Conservation (phyloP, 2,888 invertebrate species). For the Cataglyphis altisquamis region DNA sequence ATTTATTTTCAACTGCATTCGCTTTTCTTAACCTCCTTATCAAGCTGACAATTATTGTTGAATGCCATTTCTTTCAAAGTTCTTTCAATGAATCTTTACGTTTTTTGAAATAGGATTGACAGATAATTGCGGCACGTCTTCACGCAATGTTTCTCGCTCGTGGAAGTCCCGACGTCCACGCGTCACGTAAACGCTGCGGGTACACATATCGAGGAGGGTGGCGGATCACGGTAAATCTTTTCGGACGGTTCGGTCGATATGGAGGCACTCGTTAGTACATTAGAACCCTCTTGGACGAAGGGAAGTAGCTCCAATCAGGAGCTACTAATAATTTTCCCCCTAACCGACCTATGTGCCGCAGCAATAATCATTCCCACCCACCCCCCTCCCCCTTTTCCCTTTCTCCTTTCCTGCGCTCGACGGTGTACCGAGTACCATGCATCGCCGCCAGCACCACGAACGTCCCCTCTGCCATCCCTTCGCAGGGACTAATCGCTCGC, state of each 20-base stretch:
- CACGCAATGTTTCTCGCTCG: neutral
- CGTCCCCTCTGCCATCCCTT: slow-evolving; percentile 74
- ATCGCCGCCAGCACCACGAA: slow-evolving; percentile 58
- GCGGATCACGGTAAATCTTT: slow-evolving; percentile 74
- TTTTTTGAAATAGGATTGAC: neutral
- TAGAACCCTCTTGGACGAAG: slow-evolving; percentile 76
- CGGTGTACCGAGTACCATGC: slow-evolving; percentile 51
- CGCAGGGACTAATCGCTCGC: slow-evolving; percentile 83
- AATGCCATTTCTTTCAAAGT: neutral
- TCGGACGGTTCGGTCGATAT: slow-evolving; percentile 56
- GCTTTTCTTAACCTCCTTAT: neutral
- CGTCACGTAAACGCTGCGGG: neutral
- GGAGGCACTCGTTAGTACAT: slow-evolving; percentile 77
- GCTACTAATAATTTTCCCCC: slow-evolving; percentile 83
- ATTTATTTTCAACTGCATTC: neutral
- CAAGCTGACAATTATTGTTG: neutral
- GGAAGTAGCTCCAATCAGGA: slow-evolving; percentile 82
- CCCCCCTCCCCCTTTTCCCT: neutral
- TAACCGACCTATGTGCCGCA: slow-evolving; percentile 74
- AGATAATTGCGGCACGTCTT: neutral
- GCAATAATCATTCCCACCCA: slow-evolving; percentile 82
- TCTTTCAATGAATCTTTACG: neutral
- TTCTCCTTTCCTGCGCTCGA: slow-evolving; percentile 18
- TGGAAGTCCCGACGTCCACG: slow-evolving; percentile 4
- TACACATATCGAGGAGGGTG: slow-evolving; percentile 49